These are phyloP conservation scores for Oegoconia quadripuncta DNA, from an alignment of 2,888 invertebrate species.

Conservation along the genomic window DNA sequence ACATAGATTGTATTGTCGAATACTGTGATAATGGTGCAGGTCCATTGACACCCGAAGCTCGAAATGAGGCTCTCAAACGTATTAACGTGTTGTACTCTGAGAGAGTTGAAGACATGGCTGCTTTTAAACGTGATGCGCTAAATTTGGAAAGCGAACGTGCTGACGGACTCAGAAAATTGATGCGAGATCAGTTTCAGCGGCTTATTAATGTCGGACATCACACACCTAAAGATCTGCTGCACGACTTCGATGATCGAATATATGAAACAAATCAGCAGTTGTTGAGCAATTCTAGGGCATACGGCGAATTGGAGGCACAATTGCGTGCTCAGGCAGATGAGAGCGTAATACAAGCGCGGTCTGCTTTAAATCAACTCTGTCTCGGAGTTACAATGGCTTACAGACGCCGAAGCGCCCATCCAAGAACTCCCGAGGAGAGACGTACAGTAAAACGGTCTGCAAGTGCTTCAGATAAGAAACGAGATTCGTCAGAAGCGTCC, in stretches of 20 bases:
- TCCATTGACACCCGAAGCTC: conserved; percentile 23
- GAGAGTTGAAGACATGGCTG: conserved; percentile 35
- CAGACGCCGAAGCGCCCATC: conserved; percentile 26
- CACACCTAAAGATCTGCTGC: conserved; percentile 49
- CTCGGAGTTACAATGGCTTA: conserved; percentile 29
- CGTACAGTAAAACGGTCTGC: conserved; percentile 21
- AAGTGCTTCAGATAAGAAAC: conserved; percentile 21
- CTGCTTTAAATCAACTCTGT: conserved; percentile 47
- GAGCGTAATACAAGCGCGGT: conserved; percentile 34
- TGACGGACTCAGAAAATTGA: conserved; percentile 41
- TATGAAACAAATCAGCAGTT: conserved; percentile 63
- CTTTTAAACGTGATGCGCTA: conserved; percentile 46
- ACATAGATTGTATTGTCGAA: conserved; percentile 44
- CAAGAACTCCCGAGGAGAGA: conserved; percentile 25
- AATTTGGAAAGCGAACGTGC: conserved; percentile 50
- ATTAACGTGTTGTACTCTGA: conserved; percentile 32
- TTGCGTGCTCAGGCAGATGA: conserved; percentile 46
- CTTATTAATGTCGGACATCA: conserved; percentile 44
- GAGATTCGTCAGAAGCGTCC: conserved; percentile 15
- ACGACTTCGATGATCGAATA: conserved; percentile 56
- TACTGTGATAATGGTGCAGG: conserved; percentile 16
- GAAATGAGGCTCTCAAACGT: conserved; percentile 33
- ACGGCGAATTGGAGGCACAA: conserved; percentile 48
- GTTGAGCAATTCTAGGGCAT: conserved; percentile 55
- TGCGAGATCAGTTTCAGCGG: conserved; percentile 50